Conservation (phyloP, 2,797 vertebrate genomes). For the Acipenser oxyrinchus region DNA sequence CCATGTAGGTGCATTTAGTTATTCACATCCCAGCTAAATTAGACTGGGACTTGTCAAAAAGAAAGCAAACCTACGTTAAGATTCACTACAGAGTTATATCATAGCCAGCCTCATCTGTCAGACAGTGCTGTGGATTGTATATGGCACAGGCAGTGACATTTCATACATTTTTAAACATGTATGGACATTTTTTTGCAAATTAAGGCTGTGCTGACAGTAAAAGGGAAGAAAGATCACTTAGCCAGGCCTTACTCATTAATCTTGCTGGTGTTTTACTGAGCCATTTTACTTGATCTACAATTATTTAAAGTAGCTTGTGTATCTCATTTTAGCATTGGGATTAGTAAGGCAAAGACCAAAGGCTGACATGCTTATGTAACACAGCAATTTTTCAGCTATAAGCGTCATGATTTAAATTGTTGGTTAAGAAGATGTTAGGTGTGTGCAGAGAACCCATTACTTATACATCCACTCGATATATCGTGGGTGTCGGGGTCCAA, state of each 20-base stretch:
- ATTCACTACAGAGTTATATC: neutral
- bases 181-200: slow-evolving; percentile 1
- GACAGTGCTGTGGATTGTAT: neutral
- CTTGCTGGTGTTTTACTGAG: slow-evolving; percentile 5
- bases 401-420: neutral
- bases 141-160: slow-evolving; percentile 1
- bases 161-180: slow-evolving; percentile 8
- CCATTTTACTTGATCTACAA: neutral
- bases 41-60: neutral
- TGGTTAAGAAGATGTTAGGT: no score
- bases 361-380: no score
- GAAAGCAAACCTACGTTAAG: neutral
- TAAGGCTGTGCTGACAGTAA: neutral
- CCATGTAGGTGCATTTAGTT: no score
- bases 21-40: neutral
- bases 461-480: no score
- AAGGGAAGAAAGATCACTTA: slow-evolving; percentile 1
- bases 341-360: no score
- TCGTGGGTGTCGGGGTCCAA: no score
- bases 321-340: no score
- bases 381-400: neutral
- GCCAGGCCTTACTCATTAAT: slow-evolving; percentile 5
- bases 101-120: neutral
- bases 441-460: no score
- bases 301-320: neutral